Conservation (phyloP, 2,888 invertebrate genomes). For the Acholoe squamosa region DNA sequence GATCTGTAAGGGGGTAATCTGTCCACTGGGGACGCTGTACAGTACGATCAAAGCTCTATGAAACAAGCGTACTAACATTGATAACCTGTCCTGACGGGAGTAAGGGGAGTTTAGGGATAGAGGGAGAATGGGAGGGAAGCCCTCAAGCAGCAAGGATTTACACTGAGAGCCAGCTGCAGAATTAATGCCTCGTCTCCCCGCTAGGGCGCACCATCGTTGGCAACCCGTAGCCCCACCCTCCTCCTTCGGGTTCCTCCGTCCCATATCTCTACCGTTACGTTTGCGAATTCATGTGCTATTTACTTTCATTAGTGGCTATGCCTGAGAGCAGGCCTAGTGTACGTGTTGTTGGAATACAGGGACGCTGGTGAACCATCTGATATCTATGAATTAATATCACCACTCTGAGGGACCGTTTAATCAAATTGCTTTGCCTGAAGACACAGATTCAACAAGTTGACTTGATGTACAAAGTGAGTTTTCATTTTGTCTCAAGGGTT, state of each 20-base stretch:
- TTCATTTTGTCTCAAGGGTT: no score
- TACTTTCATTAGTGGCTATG: conserved; percentile 12
- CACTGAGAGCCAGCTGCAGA: neutral
- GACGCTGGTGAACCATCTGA: no score
- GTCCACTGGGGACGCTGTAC: neutral
- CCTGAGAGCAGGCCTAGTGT: neutral
- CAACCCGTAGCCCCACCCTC: no score
- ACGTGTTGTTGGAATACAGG: no score
- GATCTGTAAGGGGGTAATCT: neutral
- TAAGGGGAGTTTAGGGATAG: no score
- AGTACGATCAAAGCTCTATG: neutral
- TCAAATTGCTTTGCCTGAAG: no score
- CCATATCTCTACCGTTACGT: neutral
- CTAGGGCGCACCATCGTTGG: neutral
- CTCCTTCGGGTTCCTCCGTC: no score
- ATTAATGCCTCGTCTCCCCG: conserved; percentile 24
- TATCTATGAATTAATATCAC: no score
- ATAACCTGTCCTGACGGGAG: conserved; percentile 20
- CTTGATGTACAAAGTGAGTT: no score
- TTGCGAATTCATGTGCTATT: neutral
- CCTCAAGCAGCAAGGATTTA: neutral
- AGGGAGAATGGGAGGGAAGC: neutral
- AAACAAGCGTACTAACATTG: conserved; percentile 8
- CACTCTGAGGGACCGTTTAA: no score
- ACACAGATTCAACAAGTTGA: no score